Percentiles rank a stretch among this genome's conserved stretches.
Conservation (phyloP, 2,113 vertebrate species). For the Coracopsis vasa region DNA sequence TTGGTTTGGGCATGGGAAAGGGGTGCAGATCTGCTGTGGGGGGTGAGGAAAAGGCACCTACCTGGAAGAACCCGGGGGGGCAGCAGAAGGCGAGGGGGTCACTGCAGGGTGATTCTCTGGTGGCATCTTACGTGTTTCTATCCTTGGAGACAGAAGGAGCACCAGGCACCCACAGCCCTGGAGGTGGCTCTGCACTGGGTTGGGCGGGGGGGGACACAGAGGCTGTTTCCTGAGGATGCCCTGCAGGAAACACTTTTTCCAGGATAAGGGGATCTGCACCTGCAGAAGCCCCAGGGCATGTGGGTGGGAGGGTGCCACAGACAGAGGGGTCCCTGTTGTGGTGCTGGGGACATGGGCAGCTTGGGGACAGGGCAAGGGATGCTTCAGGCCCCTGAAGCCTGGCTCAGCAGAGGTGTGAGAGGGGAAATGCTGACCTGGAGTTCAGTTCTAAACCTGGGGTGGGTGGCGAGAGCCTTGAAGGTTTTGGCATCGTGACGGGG, state of each 20-base stretch:
- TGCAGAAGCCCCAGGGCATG: not conserved
- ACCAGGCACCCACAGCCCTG: not conserved
- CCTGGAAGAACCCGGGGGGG: not conserved
- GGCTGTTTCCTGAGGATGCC: not conserved
- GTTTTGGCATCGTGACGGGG: not conserved
- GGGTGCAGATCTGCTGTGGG: not conserved
- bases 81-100: not conserved
- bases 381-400: not conserved
- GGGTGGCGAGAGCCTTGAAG: constrained; percentile 21
- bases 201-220: too few relatives aligned
- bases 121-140: fast-evolving
- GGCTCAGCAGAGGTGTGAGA: not conserved
- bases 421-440: not conserved
- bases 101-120: not conserved
- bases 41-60: not conserved
- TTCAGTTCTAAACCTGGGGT: constrained; percentile 23
- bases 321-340: fast-evolving
- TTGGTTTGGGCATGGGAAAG: not conserved
- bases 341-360: fast-evolving
- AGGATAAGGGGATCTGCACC: constrained; percentile 31
- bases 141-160: not conserved
- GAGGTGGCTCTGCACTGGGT: not conserved
- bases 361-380: not conserved
- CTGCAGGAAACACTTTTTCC: constrained; percentile 45
- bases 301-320: not conserved